Evolutionary conservation across 2,797 vertebrate genomes (phyloP).

Genomic region (Sebastiscus tertius): DNA sequence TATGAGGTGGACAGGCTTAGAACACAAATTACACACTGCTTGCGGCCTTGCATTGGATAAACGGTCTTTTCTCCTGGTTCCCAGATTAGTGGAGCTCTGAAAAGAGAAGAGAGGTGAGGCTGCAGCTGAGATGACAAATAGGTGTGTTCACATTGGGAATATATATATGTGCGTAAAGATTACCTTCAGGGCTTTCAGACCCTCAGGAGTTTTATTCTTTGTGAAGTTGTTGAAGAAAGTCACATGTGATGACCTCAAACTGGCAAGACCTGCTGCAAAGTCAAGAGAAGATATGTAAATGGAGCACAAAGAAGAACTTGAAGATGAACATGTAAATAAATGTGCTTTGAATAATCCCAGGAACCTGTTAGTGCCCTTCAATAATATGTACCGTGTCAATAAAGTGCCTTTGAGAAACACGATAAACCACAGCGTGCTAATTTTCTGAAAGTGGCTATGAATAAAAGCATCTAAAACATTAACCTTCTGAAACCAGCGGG

Average conservation of each 20-base stretch:
- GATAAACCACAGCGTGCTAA: background rate
- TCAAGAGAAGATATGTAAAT: conserved; percentile 42
- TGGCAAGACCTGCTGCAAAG: conserved; percentile 54
- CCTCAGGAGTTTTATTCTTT: conserved; percentile 14
- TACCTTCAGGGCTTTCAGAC: conserved; percentile 46
- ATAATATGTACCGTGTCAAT: background rate
- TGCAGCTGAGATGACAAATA: background rate
- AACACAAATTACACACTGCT: conserved; percentile 79
- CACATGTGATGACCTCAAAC: conserved; percentile 15
- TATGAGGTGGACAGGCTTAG: conserved; percentile 87
- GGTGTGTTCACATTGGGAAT: background rate
- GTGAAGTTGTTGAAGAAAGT: background rate
- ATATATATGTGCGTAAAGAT: background rate
- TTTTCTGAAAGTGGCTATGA: background rate
- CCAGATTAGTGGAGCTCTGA: conserved; percentile 36
- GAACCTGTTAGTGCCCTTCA: background rate
- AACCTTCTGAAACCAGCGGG: no score
- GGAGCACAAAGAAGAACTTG: background rate
- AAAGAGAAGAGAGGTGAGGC: conserved; percentile 16
- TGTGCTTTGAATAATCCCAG: background rate
- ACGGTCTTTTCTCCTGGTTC: background rate
- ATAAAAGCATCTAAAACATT: background rate
- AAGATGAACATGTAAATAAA: background rate
- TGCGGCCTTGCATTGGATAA: background rate
- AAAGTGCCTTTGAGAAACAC: background rate